phyloP scores from a whole-genome alignment of 35 echinoderm and acorn worm genomes.

The Lytechinus variegatus region DNA sequence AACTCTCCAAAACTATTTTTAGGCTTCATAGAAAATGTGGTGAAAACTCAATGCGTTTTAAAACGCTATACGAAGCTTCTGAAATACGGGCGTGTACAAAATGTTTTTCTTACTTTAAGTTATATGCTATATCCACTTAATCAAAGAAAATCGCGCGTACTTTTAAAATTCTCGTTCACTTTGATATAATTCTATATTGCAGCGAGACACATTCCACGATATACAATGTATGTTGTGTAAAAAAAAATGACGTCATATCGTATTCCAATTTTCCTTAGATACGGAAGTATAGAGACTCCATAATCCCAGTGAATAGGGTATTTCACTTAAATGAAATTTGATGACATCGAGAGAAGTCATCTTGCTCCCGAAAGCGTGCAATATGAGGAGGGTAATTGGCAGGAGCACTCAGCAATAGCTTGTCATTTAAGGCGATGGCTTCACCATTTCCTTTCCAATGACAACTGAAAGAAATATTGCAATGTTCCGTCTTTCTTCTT shows the following conservation, averaged over 20 bases:
- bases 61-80: not conserved
- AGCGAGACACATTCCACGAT: not conserved
- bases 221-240: not conserved
- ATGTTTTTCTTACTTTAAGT: not conserved
- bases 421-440: not conserved
- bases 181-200: not conserved
- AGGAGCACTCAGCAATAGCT: not conserved
- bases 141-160: not conserved
- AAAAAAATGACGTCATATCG: not conserved
- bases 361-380: not conserved
- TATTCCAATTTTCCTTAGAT: not conserved
- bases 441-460: not conserved
- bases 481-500: not conserved
- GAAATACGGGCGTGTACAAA: not conserved
- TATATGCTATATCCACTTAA: not conserved
- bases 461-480: not conserved
- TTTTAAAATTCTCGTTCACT: not conserved
- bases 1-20: not conserved
- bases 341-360: conserved; percentile 1
- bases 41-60: not conserved
- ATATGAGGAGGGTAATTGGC: conserved; percentile 1
- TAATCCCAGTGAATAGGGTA: conserved; percentile 11
- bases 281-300: conserved; percentile 10
- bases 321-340: not conserved
- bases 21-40: not conserved